Base-by-base conservation (phyloP, 2,113 vertebrate genomes). In the Hippolais icterina region DNA sequence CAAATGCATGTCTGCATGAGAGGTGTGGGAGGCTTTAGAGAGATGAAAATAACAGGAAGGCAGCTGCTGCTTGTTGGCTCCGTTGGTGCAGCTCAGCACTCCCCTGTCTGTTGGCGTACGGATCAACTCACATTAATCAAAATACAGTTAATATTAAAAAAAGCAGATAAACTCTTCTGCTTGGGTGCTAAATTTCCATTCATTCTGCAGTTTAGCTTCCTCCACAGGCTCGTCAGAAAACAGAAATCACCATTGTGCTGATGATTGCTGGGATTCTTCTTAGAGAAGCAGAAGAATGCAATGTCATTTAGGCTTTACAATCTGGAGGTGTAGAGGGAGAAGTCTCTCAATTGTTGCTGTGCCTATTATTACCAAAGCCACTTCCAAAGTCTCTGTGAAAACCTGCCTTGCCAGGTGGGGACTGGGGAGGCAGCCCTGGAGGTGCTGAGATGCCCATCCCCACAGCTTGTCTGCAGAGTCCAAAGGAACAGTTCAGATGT, bases 1-100 rank as follows among this genome's bases (percentile, higher is more conserved):
- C 76, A 94, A 87, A 92, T 89, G 52, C 78, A 22, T 15, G 84
- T 70, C 72, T 94, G 90, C 2, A 5, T 57, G 60, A 74, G 87
- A 93, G 61, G 53, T 75, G 88, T 75, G 41, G 70, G 78, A 94
- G 47, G 86, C 66, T 96, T 83, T 53, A 44, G 92, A 83, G 59
- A 90, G 71, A 78, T 93, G 66, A 59, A 83, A 96, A 94, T 82
- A 94, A 91, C 90, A 94, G 94, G 97, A 97, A 93, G 90, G 65
- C 90, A 91, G 89, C 87, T 92, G 85, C 91, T 79, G 63, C 69
- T 12, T 10, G 8, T 87, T 87, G 84, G 69, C 49, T 94, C 42
- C 5, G 3, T 74, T 10, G 17, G 81, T n/a, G 68, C 20, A 5
- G 52, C 50, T 77, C 83, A 66, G 85, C 82, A 79, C 19, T 47